Evolutionary conservation across 2,888 invertebrate species (phyloP).

Genomic region (Diadegma fenestrale): DNA sequence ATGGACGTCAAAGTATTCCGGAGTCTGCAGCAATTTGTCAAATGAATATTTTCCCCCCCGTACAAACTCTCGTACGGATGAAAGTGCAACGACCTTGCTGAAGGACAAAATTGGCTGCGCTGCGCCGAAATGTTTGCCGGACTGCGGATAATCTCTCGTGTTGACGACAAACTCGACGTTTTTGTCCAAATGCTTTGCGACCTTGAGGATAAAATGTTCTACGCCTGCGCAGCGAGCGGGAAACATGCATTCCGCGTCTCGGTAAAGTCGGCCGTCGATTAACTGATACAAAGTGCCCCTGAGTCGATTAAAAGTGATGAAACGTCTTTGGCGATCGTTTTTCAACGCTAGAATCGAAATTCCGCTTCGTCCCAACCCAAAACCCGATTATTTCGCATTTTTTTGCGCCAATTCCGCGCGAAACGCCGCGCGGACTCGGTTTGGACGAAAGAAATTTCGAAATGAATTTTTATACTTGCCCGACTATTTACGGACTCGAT

Average conservation of each 20-base stretch:
- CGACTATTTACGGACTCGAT: background rate
- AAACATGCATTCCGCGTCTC: constrained; percentile 95
- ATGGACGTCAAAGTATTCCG: constrained; percentile 95
- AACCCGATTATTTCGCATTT: background rate
- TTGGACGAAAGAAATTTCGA: background rate
- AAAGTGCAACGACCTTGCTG: constrained; percentile 90
- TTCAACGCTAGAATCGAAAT: background rate
- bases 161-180: constrained; percentile 95
- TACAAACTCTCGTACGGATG: background rate
- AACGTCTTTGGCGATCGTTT: background rate
- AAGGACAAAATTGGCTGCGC: constrained; percentile 96
- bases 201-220: constrained; percentile 92
- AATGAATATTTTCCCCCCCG: background rate
- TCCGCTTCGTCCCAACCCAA: background rate
- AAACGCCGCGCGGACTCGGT: background rate
- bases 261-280: constrained; percentile 91
- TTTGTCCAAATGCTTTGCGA: constrained; percentile 89
- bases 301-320: constrained; percentile 69
- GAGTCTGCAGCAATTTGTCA: constrained; percentile 85
- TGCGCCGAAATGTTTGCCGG: constrained; percentile 88
- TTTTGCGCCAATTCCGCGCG: background rate
- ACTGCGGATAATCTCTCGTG: constrained; percentile 97
- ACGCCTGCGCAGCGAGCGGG: constrained; percentile 96
- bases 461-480: background rate
- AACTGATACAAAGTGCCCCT: constrained; percentile 94